Evolutionary conservation across 2,888 invertebrate species (phyloP).

Genomic region (Mactromeris polynyma): DNA sequence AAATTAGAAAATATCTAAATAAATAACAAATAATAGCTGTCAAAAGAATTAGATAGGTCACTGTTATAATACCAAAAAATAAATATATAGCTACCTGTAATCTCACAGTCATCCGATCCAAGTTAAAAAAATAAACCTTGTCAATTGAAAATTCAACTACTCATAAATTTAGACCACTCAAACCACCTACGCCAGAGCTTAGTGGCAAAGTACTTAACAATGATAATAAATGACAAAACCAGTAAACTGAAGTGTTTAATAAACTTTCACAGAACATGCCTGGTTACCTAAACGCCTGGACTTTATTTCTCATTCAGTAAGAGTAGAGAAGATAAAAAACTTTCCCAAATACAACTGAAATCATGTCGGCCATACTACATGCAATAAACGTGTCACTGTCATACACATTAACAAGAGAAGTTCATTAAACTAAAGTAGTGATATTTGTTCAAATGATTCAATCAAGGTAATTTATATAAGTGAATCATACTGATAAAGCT

Average conservation of each 20-base stretch:
- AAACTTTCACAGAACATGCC: neutral
- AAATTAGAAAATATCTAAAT: too few species aligned
- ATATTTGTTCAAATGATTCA: neutral
- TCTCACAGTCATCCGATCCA: neutral
- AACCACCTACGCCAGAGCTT: neutral
- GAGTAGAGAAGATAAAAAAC: neutral
- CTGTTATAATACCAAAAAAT: neutral
- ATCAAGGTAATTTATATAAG: neutral
- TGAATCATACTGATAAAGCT: neutral
- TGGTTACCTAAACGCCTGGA: neutral
- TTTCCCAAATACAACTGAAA: neutral
- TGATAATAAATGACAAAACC: neutral
- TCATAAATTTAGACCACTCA: neutral
- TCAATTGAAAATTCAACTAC: neutral
- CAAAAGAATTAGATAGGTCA: too few species aligned
- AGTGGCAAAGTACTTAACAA: neutral
- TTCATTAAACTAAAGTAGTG: neutral
- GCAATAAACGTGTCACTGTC: neutral
- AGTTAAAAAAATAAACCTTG: neutral
- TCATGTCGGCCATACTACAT: neutral
- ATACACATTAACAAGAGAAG: neutral
- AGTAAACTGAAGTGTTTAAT: neutral
- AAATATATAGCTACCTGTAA: neutral
- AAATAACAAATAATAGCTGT: too few species aligned
- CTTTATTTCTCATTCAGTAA: neutral